Conservation (phyloP, 2,888 invertebrate genomes). For the Cerastis rubricosa region DNA sequence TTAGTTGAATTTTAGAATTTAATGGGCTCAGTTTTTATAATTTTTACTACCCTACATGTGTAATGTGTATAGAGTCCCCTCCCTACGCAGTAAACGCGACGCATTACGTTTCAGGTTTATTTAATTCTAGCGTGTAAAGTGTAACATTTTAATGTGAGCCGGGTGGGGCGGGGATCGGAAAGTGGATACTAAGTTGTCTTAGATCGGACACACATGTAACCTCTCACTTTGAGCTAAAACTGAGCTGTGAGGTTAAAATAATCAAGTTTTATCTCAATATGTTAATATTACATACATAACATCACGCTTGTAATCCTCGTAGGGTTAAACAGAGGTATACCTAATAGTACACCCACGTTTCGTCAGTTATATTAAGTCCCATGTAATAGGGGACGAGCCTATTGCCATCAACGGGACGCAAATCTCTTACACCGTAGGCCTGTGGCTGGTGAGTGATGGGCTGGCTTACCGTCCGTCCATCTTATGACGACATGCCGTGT, state of each 20-base stretch:
- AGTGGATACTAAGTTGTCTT: conserved; percentile 33
- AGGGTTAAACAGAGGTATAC: too few relatives aligned
- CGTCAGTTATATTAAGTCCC: too few relatives aligned
- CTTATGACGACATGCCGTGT: too few relatives aligned
- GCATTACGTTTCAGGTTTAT: conserved; percentile 26
- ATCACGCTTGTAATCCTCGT: too few relatives aligned
- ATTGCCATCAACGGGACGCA: too few relatives aligned
- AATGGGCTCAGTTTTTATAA: not conserved
- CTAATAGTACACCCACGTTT: too few relatives aligned
- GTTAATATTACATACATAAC: too few relatives aligned
- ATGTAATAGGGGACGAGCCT: too few relatives aligned
- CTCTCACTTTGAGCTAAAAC: not conserved
- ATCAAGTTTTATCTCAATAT: not conserved
- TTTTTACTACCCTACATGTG: conserved; percentile 1
- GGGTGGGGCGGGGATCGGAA: not conserved
- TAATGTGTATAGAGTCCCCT: not conserved
- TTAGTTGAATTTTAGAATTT: not conserved
- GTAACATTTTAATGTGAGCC: conserved; percentile 35
- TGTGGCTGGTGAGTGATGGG: too few relatives aligned
- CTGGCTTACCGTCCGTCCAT: too few relatives aligned
- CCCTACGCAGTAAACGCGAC: conserved; percentile 6
- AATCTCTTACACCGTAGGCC: too few relatives aligned
- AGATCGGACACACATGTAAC: conserved; percentile 5
- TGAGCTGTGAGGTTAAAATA: not conserved
- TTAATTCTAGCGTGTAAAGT: conserved; percentile 6